Conservation (phyloP, 2,113 vertebrate species). For the Cavia aperea region DNA sequence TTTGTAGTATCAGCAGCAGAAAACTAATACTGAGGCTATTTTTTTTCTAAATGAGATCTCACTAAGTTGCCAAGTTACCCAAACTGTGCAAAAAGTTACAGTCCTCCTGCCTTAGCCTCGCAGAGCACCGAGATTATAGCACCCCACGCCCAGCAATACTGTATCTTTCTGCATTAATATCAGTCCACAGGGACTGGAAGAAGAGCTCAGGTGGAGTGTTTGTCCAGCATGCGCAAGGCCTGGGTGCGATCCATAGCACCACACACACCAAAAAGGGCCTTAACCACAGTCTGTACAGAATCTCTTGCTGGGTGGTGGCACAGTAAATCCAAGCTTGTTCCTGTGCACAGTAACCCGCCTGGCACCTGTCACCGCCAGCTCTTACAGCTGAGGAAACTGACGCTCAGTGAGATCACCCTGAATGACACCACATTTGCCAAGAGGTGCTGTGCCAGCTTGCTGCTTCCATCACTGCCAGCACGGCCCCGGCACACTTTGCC, state of each 20-base stretch:
- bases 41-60: background rate
- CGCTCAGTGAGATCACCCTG: background rate
- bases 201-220: background rate
- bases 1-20: background rate
- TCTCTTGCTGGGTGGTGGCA: background rate
- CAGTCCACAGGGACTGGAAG: background rate
- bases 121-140: background rate
- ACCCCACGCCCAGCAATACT: background rate
- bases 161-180: background rate
- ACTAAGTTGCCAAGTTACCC: background rate
- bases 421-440: background rate
- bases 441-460: background rate
- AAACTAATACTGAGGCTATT: background rate
- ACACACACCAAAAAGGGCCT: background rate
- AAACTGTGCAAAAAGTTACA: background rate
- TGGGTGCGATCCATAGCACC: background rate
- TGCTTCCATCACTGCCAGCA: background rate
- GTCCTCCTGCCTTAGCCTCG: background rate
- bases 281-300: background rate
- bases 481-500: no score
- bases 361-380: background rate
- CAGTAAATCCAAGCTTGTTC: background rate
- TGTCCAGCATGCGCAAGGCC: background rate
- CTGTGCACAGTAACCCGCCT: accelerated
- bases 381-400: background rate